phyloP scores from a whole-genome alignment of 2,113 vertebrate species.

The Tylochromis polylepis region DNA sequence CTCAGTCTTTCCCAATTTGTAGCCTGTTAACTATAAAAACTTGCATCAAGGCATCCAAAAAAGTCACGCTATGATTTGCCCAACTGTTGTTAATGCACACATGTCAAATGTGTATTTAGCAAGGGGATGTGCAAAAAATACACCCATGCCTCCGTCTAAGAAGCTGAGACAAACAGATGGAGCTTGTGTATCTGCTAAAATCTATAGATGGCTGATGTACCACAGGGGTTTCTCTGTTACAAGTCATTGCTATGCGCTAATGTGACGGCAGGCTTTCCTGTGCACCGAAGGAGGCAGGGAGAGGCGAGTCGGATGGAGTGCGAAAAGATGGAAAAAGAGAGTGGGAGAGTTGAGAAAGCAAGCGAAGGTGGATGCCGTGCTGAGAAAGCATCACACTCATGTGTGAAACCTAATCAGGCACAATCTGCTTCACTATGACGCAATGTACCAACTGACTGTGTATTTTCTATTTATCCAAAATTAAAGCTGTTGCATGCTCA shows the following conservation, averaged over 20 bases:
- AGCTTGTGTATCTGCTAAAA: slow-evolving; percentile 27
- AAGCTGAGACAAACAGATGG: slow-evolving; percentile 20
- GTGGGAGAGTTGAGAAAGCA: slow-evolving; percentile 26
- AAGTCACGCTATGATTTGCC: background rate
- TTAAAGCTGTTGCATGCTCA: slow-evolving; percentile 21
- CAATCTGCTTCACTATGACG: slow-evolving; percentile 41
- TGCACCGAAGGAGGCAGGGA: slow-evolving; percentile 8
- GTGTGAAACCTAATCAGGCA: slow-evolving; percentile 36
- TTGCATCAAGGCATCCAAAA: background rate
- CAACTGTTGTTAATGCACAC: background rate
- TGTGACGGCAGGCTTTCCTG: slow-evolving; percentile 34
- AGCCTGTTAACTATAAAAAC: slow-evolving; percentile 42
- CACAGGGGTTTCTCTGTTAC: slow-evolving; percentile 6
- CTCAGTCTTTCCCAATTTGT: background rate
- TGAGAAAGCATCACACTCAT: slow-evolving; percentile 30
- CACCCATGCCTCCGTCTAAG: background rate
- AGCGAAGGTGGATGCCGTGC: slow-evolving; percentile 32
- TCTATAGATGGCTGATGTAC: slow-evolving; percentile 40
- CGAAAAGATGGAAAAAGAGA: background rate
- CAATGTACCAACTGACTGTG: background rate
- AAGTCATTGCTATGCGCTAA: slow-evolving; percentile 18
- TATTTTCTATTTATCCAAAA: slow-evolving; percentile 37
- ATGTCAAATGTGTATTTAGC: slow-evolving; percentile 11
- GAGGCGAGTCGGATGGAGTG: background rate
- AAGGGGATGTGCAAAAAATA: background rate